These are phyloP conservation scores for Terrapene triunguis DNA, from an alignment of 2,113 vertebrate genomes.

Conservation along the genomic window DNA sequence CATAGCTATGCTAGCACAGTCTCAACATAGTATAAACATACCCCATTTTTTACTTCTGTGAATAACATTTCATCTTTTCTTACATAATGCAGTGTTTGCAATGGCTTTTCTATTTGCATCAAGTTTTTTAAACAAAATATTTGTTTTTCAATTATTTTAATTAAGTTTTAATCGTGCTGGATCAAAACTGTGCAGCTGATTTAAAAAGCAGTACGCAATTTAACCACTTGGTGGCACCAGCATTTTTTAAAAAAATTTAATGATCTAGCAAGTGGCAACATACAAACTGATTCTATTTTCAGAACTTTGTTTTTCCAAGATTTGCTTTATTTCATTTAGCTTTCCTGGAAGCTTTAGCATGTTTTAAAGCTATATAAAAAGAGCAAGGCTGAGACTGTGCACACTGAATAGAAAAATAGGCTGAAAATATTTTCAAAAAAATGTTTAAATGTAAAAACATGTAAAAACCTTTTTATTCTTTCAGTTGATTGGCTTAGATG, in stretches of 20 bases:
- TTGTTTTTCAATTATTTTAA: background rate
- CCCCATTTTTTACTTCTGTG: background rate
- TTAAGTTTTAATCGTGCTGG: background rate
- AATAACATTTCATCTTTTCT: fast-evolving
- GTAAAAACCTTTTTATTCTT: background rate
- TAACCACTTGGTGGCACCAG: constrained; percentile 57
- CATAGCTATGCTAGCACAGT: background rate
- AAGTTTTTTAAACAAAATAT: background rate
- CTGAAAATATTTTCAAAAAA: background rate
- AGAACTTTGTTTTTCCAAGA: background rate
- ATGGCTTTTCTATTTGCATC: background rate
- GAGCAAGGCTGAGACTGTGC: background rate
- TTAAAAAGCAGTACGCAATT: background rate
- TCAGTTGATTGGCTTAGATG: fast-evolving
- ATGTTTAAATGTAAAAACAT: background rate
- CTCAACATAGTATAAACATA: background rate
- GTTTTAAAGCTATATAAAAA: background rate
- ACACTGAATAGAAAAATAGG: background rate
- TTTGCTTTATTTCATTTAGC: background rate
- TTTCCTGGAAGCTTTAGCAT: background rate
- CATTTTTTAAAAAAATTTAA: background rate
- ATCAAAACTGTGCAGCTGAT: fast-evolving
- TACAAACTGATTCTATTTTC: background rate
- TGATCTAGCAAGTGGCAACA: background rate
- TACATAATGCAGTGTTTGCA: background rate